Evolutionary conservation across 2,888 invertebrate species (phyloP).

Genomic region (Drosophila subquinaria): DNA sequence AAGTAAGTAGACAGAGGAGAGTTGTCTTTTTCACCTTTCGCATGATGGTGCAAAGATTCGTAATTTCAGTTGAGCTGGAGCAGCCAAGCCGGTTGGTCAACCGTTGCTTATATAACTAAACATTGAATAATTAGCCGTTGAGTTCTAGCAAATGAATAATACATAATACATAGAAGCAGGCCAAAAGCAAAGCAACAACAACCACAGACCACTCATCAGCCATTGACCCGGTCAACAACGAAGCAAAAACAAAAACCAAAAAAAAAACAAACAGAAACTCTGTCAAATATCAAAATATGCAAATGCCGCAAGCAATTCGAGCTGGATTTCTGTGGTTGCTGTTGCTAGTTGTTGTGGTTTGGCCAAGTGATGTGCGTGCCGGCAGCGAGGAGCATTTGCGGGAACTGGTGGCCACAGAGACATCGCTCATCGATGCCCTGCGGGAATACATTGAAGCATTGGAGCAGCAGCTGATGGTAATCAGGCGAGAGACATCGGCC

Average conservation of each 20-base stretch:
- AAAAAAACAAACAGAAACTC: conserved; percentile 18
- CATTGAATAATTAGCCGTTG: conserved; percentile 27
- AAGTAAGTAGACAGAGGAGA: background rate
- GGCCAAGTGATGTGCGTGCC: conserved; percentile 14
- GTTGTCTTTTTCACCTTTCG: conserved; percentile 19
- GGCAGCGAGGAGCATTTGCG: conserved; percentile 53
- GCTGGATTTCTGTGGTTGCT: conserved; percentile 43
- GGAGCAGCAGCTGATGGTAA: conserved; percentile 63
- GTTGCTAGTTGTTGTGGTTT: conserved; percentile 33
- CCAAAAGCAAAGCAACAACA: background rate
- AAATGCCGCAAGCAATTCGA: conserved; percentile 46
- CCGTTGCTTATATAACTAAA: conserved; percentile 4
- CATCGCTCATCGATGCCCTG: conserved; percentile 69
- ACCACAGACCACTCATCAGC: conserved; percentile 16
- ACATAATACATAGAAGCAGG: conserved; percentile 6
- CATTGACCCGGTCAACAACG: conserved; percentile 57
- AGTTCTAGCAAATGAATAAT: conserved; percentile 18
- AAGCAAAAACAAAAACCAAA: conserved; percentile 9
- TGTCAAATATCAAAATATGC: conserved; percentile 56
- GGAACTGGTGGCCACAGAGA: conserved; percentile 72
- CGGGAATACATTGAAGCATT: conserved; percentile 72
- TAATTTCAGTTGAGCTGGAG: conserved; percentile 49
- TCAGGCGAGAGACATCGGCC: conserved; percentile 64
- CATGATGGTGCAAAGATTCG: conserved; percentile 16
- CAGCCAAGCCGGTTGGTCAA: conserved; percentile 53